Evolutionary conservation across 2,113 vertebrate species (phyloP), one percentile per base, ranked within the genome.

Genomic region (Anarrhichthys ocellatus): DNA sequence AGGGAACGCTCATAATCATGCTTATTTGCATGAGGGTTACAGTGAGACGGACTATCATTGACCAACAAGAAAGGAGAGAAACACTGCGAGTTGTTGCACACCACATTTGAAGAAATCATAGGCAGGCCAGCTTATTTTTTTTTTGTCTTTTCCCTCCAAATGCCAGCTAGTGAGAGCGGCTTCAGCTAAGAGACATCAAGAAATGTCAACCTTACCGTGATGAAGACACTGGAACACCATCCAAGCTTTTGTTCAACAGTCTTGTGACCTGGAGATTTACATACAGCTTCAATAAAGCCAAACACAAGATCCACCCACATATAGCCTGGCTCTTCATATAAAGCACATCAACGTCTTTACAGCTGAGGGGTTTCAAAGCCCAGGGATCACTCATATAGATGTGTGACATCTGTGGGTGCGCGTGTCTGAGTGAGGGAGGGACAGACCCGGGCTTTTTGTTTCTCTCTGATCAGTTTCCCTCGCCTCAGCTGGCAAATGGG

Each of bases 261-360:
- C 76, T 56, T 74, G 63, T 87, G 86, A 93, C 90, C 87, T 76
- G 77, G 80, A 69, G 77, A 91, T 94, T 91, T 92, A 85, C 91
- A 92, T 84, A 76, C 34, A 78, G 78, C 86, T 89, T 87, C 80
- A 89, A 77, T 73, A 75, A 79, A 77, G 69, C 42, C 75, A 80
- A 67, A 77, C 71, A 48, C 24, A 52, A 83, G 75, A 83, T 81
- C 65, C 88, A 58, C 82, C 78, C 79, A 85, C 88, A 59, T 84
- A n/a, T 17, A 68, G 79, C 36, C 73, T 6, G 42, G 73, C 73
- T 78, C 82, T 83, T 87, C 73, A 83, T 87, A 69, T 88, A 58
- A 76, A 87, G 87, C 65, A 62, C 50, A 83, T 54, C 78, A 80
- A 44, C 65, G 56, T 90, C 82, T 82, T 86, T 66, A 82, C 84